Percentiles rank a stretch among this genome's conserved stretches.
phyloP scores from a whole-genome alignment of 2,797 vertebrate genomes.

The Acanthurus leucopareius region DNA sequence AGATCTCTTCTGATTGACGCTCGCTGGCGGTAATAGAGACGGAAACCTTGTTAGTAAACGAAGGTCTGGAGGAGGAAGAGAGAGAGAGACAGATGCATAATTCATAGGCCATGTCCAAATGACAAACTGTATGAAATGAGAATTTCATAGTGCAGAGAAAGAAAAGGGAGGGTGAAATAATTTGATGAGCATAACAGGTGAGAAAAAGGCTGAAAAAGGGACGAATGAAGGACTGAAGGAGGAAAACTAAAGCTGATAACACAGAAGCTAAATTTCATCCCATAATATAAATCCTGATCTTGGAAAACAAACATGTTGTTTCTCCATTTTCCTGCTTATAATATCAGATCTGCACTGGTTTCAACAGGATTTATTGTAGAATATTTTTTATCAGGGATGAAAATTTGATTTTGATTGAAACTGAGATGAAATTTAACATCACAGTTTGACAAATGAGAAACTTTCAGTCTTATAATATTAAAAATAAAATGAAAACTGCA shows the following conservation, averaged over 20 bases:
- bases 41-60: slow-evolving; percentile 90
- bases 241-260: slow-evolving; percentile 80
- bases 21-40: slow-evolving; percentile 91
- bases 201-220: too few species aligned
- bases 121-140: slow-evolving; percentile 94
- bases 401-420: too few species aligned
- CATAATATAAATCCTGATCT: too few species aligned
- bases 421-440: too few species aligned
- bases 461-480: too few species aligned
- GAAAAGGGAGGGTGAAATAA: slow-evolving; percentile 42
- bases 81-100: slow-evolving; percentile 85
- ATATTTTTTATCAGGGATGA: background rate
- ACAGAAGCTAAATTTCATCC: too few species aligned
- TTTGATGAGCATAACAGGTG: slow-evolving; percentile 54
- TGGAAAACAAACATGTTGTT: background rate
- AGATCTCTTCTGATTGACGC: slow-evolving; percentile 90
- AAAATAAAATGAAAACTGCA: too few species aligned
- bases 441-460: too few species aligned
- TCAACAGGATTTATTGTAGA: background rate
- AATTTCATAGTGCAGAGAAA: slow-evolving; percentile 88
- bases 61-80: slow-evolving; percentile 85
- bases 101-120: slow-evolving; percentile 89
- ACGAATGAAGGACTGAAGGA: slow-evolving; percentile 24
- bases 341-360: background rate
- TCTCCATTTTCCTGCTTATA: slow-evolving; percentile 7